A percentile compares a stretch with the other conserved stretches of the same genome.
Conservation (phyloP, 1,140 invertebrate genomes). For the Cotesia vestalis region DNA sequence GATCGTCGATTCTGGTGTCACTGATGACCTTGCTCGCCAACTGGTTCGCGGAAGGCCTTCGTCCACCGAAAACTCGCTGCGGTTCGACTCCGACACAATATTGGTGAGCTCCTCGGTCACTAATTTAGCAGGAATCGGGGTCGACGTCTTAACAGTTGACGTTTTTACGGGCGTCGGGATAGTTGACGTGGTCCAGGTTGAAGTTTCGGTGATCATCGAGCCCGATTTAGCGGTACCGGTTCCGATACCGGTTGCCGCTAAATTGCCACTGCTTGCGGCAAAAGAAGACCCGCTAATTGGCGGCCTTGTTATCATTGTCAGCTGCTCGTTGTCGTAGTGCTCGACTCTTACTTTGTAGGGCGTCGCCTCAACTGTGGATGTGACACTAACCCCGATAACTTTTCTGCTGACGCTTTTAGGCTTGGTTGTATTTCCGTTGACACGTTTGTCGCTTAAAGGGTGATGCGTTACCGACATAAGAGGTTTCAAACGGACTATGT, state of each 20-base stretch:
- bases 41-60: conserved; percentile 65
- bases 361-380: conserved; percentile 61
- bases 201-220: conserved; percentile 34
- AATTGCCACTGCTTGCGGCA: neutral
- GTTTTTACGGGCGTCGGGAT: conserved; percentile 34
- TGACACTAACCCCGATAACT: conserved; percentile 62
- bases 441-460: neutral
- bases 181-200: conserved; percentile 31
- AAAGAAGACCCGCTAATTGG: conserved; percentile 19
- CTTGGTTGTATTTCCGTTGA: conserved; percentile 10
- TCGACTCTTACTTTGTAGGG: conserved; percentile 62
- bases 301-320: conserved; percentile 32
- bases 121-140: conserved; percentile 47
- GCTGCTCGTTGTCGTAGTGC: conserved; percentile 50
- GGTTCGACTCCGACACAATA: conserved; percentile 66
- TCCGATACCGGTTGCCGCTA: neutral
- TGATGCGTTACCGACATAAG: conserved; percentile 13
- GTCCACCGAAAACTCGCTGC: conserved; percentile 68
- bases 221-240: conserved; percentile 18
- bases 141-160: conserved; percentile 33
- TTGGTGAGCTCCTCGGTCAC: conserved; percentile 65
- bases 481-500: conserved; percentile 32
- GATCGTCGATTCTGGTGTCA: conserved; percentile 48
- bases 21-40: conserved; percentile 49
- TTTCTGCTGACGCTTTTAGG: conserved; percentile 50